Percentiles rank a stretch among this genome's conserved stretches.
Evolutionary conservation across 2,113 vertebrate species (phyloP).

Genomic region (Dicentrarchus labrax): DNA sequence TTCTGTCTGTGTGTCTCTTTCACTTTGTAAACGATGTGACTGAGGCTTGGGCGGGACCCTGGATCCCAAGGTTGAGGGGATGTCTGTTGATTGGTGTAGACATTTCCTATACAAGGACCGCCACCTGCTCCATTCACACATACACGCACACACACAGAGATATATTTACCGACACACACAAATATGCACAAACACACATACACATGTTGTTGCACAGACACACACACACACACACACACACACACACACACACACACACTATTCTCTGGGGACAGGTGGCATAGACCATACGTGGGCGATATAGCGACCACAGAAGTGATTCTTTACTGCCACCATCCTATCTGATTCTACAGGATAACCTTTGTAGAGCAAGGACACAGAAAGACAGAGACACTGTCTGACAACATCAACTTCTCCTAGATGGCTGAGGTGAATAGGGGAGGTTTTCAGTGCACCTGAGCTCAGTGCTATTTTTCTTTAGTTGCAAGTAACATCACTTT

Average conservation of each 20-base stretch:
- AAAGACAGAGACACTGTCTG: constrained; percentile 74
- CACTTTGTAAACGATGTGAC: constrained; percentile 74
- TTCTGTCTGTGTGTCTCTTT: constrained; percentile 82
- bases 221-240: constrained; percentile 27
- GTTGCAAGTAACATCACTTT: background rate
- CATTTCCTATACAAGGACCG: constrained; percentile 73
- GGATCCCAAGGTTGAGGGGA: constrained; percentile 82
- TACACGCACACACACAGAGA: constrained; percentile 2
- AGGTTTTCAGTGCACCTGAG: constrained; percentile 67
- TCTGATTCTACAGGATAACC: constrained; percentile 79
- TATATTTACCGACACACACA: constrained; percentile 25
- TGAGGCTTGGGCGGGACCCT: constrained; percentile 72
- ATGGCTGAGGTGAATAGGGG: constrained; percentile 62
- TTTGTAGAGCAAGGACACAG: constrained; percentile 77
- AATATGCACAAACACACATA: constrained; percentile 13
- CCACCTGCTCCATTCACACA: constrained; percentile 72
- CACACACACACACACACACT: constrained; percentile 34
- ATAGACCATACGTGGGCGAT: constrained; percentile 62
- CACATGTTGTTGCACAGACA: constrained; percentile 7
- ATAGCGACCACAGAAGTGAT: constrained; percentile 71
- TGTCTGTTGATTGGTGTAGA: constrained; percentile 82
- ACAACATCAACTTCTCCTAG: constrained; percentile 70
- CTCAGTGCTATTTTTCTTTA: constrained; percentile 32
- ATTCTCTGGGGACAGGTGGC: constrained; percentile 75
- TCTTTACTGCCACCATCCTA: constrained; percentile 72